A percentile compares a stretch with the other conserved stretches of the same genome.
phyloP scores from a whole-genome alignment of 2,113 vertebrate genomes.

The Ciconia maguari region DNA sequence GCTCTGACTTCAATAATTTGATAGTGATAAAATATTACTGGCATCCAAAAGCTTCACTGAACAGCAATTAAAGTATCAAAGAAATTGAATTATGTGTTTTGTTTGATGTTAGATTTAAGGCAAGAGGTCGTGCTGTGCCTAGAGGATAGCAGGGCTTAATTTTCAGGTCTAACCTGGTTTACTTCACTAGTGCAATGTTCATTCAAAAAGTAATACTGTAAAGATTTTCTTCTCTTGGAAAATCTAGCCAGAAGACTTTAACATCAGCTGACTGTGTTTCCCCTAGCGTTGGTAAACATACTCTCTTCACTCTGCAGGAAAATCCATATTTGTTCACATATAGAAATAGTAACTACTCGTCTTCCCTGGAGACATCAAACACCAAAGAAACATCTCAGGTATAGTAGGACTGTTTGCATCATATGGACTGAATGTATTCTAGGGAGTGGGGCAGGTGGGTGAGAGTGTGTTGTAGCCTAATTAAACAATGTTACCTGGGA shows the following conservation, averaged over 20 bases:
- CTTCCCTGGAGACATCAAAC: not conserved
- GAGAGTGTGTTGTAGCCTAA: not conserved
- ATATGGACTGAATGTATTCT: not conserved
- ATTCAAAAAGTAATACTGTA: not conserved
- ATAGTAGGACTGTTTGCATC: not conserved
- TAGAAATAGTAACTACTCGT: slow-evolving; percentile 69
- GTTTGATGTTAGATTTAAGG: slow-evolving; percentile 17
- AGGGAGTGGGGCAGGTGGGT: not conserved
- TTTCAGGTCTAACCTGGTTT: slow-evolving; percentile 12
- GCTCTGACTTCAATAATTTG: not conserved
- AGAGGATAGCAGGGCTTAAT: not conserved
- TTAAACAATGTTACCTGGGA: not conserved
- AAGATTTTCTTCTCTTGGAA: not conserved
- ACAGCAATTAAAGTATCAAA: slow-evolving; percentile 17
- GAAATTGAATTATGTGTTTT: not conserved
- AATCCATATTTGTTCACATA: slow-evolving; percentile 74
- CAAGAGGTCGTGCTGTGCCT: not conserved
- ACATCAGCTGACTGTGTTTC: not conserved
- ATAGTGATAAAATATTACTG: not conserved
- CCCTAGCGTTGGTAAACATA: not conserved
- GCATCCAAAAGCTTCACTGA: not conserved
- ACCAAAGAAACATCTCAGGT: slow-evolving; percentile 43
- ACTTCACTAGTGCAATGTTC: not conserved
- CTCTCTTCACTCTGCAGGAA: slow-evolving; percentile 62
- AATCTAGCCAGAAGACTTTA: not conserved